phyloP scores from a whole-genome alignment of 1,140 invertebrate genomes.

The Linepithema humile region DNA sequence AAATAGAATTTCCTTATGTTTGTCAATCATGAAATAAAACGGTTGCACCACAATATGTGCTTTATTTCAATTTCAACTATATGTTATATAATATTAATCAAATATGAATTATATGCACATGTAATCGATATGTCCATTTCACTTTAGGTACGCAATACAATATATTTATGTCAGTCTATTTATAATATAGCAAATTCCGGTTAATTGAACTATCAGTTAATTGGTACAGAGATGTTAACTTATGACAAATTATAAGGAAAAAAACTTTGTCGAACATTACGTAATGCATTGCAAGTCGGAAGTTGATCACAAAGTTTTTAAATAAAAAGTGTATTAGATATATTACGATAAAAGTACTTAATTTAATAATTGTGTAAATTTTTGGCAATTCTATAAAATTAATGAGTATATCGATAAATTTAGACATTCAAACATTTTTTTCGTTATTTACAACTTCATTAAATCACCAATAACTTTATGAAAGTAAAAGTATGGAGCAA shows the following conservation, averaged over 20 bases:
- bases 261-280: not conserved
- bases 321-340: not conserved
- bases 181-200: not conserved
- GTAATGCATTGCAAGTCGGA: not conserved
- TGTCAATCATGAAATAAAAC: slow-evolving; percentile 4
- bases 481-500: not conserved
- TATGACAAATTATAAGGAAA: not conserved
- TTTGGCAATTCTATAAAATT: not conserved
- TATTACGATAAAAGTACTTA: not conserved
- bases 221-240: not conserved
- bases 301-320: not conserved
- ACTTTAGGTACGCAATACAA: not conserved
- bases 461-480: not conserved
- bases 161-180: not conserved
- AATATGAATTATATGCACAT: not conserved
- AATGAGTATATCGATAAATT: not conserved
- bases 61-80: not conserved
- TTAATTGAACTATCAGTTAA: not conserved
- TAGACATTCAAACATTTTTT: not conserved
- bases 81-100: not conserved
- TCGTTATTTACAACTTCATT: not conserved
- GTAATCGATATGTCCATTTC: not conserved
- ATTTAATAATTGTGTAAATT: not conserved
- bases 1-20: not conserved
- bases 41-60: not conserved